Conservation (phyloP, 2,888 invertebrate species). For the Sceliomorpha sp. region DNA sequence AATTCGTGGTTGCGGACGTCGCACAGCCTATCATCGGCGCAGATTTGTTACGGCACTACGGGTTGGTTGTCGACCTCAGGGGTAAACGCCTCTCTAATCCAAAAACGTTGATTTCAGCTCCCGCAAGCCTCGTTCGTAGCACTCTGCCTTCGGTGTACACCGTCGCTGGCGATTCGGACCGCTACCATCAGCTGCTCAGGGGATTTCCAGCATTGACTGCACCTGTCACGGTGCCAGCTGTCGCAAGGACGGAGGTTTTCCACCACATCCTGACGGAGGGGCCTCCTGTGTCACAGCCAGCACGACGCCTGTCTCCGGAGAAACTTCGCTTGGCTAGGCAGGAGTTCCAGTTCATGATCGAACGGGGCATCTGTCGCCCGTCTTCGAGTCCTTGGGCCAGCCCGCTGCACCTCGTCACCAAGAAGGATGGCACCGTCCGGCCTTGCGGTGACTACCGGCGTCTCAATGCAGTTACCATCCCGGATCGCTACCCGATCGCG, state of each 20-base stretch:
- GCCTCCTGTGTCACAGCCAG: slow-evolving; percentile 25
- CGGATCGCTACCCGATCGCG: no score
- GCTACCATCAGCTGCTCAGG: neutral
- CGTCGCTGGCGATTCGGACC: neutral
- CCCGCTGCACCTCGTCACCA: slow-evolving; percentile 22
- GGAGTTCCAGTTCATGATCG: slow-evolving; percentile 62
- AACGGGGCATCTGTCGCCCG: slow-evolving; percentile 64
- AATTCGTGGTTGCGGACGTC: no score
- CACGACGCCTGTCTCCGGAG: no score
- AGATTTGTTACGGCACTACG: no score
- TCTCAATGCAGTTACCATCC: no score
- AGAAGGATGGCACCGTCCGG: slow-evolving; percentile 20
- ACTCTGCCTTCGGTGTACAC: neutral
- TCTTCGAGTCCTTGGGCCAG: no score
- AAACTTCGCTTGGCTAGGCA: no score
- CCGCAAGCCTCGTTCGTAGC: no score
- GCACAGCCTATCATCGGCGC: no score
- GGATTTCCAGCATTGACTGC: slow-evolving; percentile 14
- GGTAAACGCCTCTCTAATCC: neutral
- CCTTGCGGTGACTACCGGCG: slow-evolving; percentile 34
- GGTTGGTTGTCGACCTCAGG: no score
- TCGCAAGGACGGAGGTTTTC: slow-evolving; percentile 10
- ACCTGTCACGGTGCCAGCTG: neutral
- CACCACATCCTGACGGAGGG: no score
- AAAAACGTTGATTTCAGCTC: neutral